A percentile compares a stretch with the other conserved stretches of the same genome.
Evolutionary conservation across 2,797 vertebrate species (phyloP).

Genomic region (Capromys pilorides): DNA sequence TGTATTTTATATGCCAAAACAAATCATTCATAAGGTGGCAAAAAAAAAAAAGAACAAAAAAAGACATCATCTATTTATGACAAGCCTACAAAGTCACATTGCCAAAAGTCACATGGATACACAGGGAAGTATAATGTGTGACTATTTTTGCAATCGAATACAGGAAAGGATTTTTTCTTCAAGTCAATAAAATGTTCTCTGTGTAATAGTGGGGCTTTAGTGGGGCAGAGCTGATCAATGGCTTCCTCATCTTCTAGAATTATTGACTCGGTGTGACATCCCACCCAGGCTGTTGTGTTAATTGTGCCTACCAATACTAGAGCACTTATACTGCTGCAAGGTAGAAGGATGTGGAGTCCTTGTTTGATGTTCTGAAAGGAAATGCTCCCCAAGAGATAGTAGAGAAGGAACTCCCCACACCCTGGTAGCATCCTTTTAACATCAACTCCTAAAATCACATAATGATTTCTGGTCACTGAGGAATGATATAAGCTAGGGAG

Average conservation of each 20-base stretch:
- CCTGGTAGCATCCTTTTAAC: neutral
- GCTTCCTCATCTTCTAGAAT: neutral
- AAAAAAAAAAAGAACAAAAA: no score
- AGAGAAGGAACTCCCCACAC: slow-evolving; percentile 3
- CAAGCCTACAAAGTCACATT: neutral
- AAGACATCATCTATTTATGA: neutral
- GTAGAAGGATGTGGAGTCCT: neutral
- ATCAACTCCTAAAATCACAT: neutral
- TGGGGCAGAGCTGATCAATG: neutral
- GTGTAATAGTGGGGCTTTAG: neutral
- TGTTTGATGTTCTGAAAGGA: neutral
- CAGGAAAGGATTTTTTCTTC: neutral
- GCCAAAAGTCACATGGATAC: neutral
- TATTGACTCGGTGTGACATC: neutral
- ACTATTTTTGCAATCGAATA: neutral
- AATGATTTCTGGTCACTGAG: neutral
- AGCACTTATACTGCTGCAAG: neutral
- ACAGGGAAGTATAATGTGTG: neutral
- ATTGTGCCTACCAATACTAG: neutral
- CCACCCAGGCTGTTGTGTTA: neutral
- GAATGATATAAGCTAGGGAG: accelerated
- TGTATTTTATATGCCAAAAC: neutral
- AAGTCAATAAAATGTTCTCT: neutral
- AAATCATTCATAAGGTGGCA: neutral
- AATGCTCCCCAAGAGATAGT: neutral